Evolutionary conservation across 2,888 invertebrate species (phyloP).

Genomic region (Cephus sareptanus): DNA sequence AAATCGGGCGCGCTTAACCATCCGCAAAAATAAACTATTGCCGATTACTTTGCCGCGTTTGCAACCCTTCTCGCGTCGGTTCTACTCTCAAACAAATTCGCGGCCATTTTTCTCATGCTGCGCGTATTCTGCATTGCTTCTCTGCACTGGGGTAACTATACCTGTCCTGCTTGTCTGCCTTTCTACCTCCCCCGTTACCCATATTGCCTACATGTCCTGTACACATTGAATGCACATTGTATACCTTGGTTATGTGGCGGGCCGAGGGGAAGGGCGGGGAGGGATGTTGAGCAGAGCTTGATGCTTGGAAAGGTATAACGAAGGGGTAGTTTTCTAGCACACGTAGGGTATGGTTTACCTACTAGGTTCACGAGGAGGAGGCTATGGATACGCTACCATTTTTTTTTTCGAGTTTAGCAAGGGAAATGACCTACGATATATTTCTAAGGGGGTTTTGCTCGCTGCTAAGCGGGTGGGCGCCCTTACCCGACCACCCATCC

Average conservation of each 20-base stretch:
- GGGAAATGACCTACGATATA: constrained; percentile 64
- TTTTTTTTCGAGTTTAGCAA: constrained; percentile 60
- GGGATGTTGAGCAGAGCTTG: not conserved
- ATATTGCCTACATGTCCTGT: not conserved
- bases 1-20: constrained; percentile 52
- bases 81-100: constrained; percentile 45
- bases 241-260: not conserved
- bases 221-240: not conserved
- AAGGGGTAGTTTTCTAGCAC: not conserved
- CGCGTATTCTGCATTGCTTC: constrained; percentile 34
- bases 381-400: constrained; percentile 38
- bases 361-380: not conserved
- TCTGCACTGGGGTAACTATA: constrained; percentile 23
- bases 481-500: constrained; percentile 33
- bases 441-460: constrained; percentile 61
- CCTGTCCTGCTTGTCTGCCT: not conserved
- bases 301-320: not conserved
- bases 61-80: constrained; percentile 5
- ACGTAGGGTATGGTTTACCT: not conserved
- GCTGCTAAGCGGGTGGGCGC: constrained; percentile 43
- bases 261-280: constrained; percentile 16
- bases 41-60: constrained; percentile 31
- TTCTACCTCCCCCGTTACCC: not conserved
- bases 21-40: constrained; percentile 50
- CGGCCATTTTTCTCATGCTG: constrained; percentile 50